Conservation (phyloP, 2,113 vertebrate genomes). For the Drymodes brunneopygia region DNA sequence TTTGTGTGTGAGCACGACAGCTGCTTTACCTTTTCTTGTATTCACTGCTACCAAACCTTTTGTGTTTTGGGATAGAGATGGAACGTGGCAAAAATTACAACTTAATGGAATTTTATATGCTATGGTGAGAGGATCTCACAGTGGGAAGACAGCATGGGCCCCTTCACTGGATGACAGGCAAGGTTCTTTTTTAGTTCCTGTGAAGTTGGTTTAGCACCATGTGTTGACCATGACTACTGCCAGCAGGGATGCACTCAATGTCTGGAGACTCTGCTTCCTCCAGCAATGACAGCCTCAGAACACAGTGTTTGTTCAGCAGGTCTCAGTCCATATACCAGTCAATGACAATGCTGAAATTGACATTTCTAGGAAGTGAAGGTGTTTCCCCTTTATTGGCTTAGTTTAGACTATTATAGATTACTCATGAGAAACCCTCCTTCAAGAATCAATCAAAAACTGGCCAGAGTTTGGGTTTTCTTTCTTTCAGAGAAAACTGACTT, state of each 20-base stretch:
- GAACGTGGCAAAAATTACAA: neutral
- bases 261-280: neutral
- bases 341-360: neutral
- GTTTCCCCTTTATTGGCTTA: neutral
- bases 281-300: neutral
- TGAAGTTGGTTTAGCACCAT: neutral
- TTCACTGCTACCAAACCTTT: neutral
- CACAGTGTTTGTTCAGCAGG: neutral
- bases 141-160: neutral
- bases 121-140: neutral
- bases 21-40: neutral
- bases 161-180: neutral
- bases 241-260: neutral
- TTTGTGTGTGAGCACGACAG: neutral
- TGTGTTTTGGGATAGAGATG: neutral
- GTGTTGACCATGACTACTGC: fast-evolving
- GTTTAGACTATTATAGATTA: neutral
- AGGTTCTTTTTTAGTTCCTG: neutral
- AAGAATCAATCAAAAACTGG: neutral
- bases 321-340: neutral
- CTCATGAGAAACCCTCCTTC: neutral
- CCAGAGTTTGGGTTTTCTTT: neutral
- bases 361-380: neutral
- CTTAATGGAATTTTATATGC: neutral
- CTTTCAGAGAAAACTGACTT: neutral